Evolutionary conservation across 2,797 vertebrate species (phyloP).

Genomic region (Sebastes alutus): DNA sequence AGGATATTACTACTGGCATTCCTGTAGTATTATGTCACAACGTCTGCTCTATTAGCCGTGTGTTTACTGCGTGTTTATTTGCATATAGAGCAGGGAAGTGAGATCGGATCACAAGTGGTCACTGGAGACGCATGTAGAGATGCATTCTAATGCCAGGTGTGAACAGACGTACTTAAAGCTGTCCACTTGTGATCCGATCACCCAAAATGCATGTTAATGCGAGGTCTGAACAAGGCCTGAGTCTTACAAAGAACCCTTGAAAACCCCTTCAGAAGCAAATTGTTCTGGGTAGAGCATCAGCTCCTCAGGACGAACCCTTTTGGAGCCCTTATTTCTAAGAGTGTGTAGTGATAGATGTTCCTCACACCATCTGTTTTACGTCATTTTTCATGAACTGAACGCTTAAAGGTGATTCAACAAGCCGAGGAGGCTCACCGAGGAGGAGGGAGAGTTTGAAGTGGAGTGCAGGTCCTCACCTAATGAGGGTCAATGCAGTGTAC

Average conservation of each 20-base stretch:
- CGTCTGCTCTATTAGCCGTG: too few relatives aligned
- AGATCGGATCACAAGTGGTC: too few relatives aligned
- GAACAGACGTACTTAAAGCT: too few relatives aligned
- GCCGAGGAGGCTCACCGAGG: conserved; percentile 4
- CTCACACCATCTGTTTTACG: conserved; percentile 2
- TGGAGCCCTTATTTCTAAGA: neutral
- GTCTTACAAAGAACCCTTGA: neutral
- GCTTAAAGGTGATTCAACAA: conserved; percentile 13
- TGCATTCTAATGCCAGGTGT: too few relatives aligned
- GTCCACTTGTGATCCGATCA: too few relatives aligned
- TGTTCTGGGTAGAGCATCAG: neutral
- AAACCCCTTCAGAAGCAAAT: neutral
- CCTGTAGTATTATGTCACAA: too few relatives aligned
- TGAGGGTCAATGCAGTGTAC: conserved; percentile 22
- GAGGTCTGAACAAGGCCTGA: accelerated
- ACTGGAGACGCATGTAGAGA: too few relatives aligned
- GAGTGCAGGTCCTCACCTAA: conserved; percentile 28
- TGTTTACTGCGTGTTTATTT: too few relatives aligned
- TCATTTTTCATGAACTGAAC: neutral
- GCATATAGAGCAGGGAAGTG: too few relatives aligned
- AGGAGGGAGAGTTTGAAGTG: conserved; percentile 10
- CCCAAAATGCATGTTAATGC: too few relatives aligned
- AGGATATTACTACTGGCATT: too few relatives aligned
- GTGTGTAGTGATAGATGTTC: neutral
- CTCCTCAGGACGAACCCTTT: too few relatives aligned